Evolutionary conservation across 2,888 invertebrate species (phyloP), one percentile per base, ranked within the genome.

Genomic region (Clunio marinus): DNA sequence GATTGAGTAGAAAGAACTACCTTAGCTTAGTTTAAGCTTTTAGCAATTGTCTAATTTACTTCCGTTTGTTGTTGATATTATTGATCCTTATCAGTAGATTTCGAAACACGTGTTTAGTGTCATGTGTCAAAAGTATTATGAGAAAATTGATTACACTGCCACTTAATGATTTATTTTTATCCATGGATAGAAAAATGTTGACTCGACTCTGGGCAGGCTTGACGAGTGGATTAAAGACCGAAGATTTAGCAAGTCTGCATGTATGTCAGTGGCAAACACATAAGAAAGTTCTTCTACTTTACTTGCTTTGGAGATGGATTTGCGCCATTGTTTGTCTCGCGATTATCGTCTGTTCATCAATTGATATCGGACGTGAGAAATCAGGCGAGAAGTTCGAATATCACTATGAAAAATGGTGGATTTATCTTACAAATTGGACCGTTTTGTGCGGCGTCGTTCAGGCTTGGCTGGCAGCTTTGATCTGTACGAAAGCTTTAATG

Each of bases 381-480:
- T 75, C 77, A n/a, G 79, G 79, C 35, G 78, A 77, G 45, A 45
- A 67, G 45, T 77, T 75, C 69, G 79, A 79, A 72, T 76, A 78
- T 72, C 79, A 79, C 72, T 78, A 78, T 70, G 78, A 78, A 70
- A 79, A 79, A 72, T 79, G 79, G 79, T 79, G 79, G 79, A 79
- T 79, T 69, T 79, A 79, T 70, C 71, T 79, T 70, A 79, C 79
- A 68, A 77, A 79, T 71, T 79, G 79, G 79, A 79, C 78, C 1
- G 72, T 79, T 65, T 73, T 79, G 35, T 77, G 77, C 35, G 78
- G 79, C 71, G 77, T 79, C 1, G 73, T 75, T 25, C 66, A 66
- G 72, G 78, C 79, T 25, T 79, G 79, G 79, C 72, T 79, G 66
- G 78, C 76, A 46, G 79, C 79, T 27, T 78, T 78, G 78, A 79